Evolutionary conservation across 2,797 vertebrate species (phyloP).

Genomic region (Serranus cabrilla): DNA sequence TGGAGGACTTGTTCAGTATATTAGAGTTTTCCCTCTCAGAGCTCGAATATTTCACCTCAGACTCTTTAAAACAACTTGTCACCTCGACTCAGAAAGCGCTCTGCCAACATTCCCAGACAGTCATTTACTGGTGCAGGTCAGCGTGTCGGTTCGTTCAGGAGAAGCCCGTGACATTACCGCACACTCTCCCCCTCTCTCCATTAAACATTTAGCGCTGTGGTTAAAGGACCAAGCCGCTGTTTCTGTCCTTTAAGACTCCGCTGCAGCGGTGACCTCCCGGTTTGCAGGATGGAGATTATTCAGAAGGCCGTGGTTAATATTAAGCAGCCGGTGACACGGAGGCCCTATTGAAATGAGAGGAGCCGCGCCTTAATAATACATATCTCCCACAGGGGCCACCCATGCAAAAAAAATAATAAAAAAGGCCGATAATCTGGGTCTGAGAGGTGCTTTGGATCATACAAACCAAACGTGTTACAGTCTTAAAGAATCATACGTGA

Average conservation of each 20-base stretch:
- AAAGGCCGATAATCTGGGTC: background rate
- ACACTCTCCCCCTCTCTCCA: background rate
- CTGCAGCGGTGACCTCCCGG: slow-evolving; percentile 60
- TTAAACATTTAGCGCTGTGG: slow-evolving; percentile 24
- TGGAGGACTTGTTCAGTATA: too few species aligned
- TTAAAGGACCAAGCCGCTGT: slow-evolving; percentile 28
- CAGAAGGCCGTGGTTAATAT: slow-evolving; percentile 79
- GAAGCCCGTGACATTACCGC: background rate
- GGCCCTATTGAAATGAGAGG: slow-evolving; percentile 79
- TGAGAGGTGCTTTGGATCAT: background rate
- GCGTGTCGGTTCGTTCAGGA: too few species aligned
- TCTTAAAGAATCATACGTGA: too few species aligned
- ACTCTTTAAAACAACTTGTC: too few species aligned
- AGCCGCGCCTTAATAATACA: slow-evolving; percentile 67
- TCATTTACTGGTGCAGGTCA: too few species aligned
- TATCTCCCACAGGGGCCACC: slow-evolving; percentile 57
- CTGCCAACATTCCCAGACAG: too few species aligned
- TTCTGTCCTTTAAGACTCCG: slow-evolving; percentile 18
- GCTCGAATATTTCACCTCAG: too few species aligned
- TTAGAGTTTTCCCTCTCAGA: too few species aligned
- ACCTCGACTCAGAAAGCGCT: too few species aligned
- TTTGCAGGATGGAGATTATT: slow-evolving; percentile 71
- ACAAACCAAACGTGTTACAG: background rate
- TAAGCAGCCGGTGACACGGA: slow-evolving; percentile 72
- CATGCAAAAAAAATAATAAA: slow-evolving; percentile 2